Percentiles rank a stretch among this genome's conserved stretches.
These are phyloP conservation scores for Neocrepidodera transversa DNA, from an alignment of 2,888 invertebrate genomes.

Conservation along the genomic window DNA sequence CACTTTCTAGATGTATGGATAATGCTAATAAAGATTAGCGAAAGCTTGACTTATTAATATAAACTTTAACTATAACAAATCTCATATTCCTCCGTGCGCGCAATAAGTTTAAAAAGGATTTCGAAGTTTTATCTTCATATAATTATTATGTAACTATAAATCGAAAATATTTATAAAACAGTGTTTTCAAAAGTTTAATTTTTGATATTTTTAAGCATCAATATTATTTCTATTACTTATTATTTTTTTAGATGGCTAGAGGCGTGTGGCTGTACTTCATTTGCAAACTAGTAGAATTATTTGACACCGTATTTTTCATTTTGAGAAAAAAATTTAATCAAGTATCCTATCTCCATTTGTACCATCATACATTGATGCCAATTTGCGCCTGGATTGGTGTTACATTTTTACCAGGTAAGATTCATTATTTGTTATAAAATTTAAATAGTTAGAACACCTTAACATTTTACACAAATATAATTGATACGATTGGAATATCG, in stretches of 20 bases:
- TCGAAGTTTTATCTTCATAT: too few species aligned
- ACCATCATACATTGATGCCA: slow-evolving; percentile 71
- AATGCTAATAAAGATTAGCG: too few species aligned
- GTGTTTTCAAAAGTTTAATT: too few species aligned
- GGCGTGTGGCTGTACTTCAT: slow-evolving; percentile 63
- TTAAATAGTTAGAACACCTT: neutral
- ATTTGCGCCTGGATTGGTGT: slow-evolving; percentile 65
- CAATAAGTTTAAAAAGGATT: too few species aligned
- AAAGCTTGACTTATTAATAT: too few species aligned
- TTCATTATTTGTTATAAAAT: neutral
- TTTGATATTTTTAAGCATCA: neutral
- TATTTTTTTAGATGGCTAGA: slow-evolving; percentile 51
- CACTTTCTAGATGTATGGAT: too few species aligned
- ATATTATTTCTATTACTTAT: slow-evolving; percentile 10
- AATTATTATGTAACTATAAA: too few species aligned
- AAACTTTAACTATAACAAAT: too few species aligned
- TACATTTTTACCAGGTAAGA: slow-evolving; percentile 63
- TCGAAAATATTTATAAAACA: too few species aligned
- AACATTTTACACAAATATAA: too few species aligned
- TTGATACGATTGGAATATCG: too few species aligned
- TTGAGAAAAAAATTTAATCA: slow-evolving; percentile 73
- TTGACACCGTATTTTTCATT: slow-evolving; percentile 71
- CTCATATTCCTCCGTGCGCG: too few species aligned
- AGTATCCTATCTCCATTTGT: slow-evolving; percentile 72
- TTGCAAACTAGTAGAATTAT: slow-evolving; percentile 64